Conservation (phyloP, 2,797 vertebrate species). For the Cuniculus paca region DNA sequence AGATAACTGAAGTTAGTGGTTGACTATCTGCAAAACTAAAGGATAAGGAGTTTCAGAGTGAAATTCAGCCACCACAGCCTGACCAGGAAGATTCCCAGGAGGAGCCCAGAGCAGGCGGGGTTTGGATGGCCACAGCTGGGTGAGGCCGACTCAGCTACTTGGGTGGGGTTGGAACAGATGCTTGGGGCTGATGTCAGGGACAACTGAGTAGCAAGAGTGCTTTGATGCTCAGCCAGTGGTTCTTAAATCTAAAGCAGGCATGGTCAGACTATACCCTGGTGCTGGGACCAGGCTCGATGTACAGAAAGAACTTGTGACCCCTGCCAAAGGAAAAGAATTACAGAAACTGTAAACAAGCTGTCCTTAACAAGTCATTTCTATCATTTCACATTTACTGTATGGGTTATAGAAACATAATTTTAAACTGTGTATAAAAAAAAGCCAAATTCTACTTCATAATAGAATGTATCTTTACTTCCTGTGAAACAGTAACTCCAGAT, state of each 20-base stretch:
- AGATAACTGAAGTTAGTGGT: not conserved
- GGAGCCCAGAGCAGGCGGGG: not conserved
- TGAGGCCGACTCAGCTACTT: not conserved
- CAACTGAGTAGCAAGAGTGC: not conserved
- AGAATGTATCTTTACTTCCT: not conserved
- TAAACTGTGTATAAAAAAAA: slow-evolving; percentile 29
- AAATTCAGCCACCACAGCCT: not conserved
- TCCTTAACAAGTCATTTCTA: not conserved
- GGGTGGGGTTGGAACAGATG: not conserved
- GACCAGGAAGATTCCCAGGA: not conserved
- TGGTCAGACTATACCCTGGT: not conserved
- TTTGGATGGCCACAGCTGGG: not conserved
- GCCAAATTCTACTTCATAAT: not conserved
- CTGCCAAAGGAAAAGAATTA: not conserved
- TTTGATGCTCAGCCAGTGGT: not conserved
- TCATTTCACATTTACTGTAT: not conserved
- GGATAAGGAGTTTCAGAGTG: not conserved
- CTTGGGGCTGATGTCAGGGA: not conserved
- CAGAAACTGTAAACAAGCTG: not conserved
- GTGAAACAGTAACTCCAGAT: not conserved
- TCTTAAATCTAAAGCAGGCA: not conserved
- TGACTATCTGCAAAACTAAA: not conserved
- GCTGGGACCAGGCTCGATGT: rapidly evolving
- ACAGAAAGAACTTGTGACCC: not conserved
- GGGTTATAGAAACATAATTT: slow-evolving; percentile 15